Evolutionary conservation across 2,888 invertebrate species (phyloP).

Genomic region (Myopa tessellatipennis): DNA sequence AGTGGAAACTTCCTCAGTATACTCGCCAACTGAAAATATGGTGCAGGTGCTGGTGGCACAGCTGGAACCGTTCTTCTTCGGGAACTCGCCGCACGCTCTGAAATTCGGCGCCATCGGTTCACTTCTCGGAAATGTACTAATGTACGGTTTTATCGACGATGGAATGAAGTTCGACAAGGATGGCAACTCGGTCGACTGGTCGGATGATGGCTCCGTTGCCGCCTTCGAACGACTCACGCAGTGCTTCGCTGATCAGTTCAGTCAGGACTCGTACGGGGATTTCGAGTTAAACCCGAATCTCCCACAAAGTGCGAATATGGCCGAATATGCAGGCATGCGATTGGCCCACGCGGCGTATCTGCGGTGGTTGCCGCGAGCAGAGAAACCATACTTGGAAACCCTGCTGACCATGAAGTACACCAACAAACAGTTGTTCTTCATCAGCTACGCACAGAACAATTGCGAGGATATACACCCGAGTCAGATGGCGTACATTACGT

Average conservation of each 20-base stretch:
- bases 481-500: slow-evolving; percentile 48
- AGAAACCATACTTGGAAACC: slow-evolving; percentile 48
- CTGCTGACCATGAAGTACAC: slow-evolving; percentile 57
- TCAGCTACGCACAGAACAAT: slow-evolving; percentile 62
- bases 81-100: slow-evolving; percentile 55
- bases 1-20: slow-evolving; percentile 53
- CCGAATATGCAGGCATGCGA: slow-evolving; percentile 63
- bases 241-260: slow-evolving; percentile 61
- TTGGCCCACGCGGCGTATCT: slow-evolving; percentile 61
- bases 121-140: slow-evolving; percentile 60
- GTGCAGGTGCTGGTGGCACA: not conserved
- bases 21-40: slow-evolving; percentile 50
- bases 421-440: slow-evolving; percentile 61
- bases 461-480: slow-evolving; percentile 56
- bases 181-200: slow-evolving; percentile 59
- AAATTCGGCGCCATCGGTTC: slow-evolving; percentile 59
- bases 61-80: not conserved
- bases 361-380: slow-evolving; percentile 53
- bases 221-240: slow-evolving; percentile 53
- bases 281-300: slow-evolving; percentile 47
- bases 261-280: slow-evolving; percentile 54
- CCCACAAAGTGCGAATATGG: slow-evolving; percentile 61
- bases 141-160: slow-evolving; percentile 61
- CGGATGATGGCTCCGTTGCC: slow-evolving; percentile 54
- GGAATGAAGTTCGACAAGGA: slow-evolving; percentile 59